These are phyloP conservation scores for Micropterix aruncella DNA, from an alignment of 2,888 invertebrate species.

Conservation along the genomic window DNA sequence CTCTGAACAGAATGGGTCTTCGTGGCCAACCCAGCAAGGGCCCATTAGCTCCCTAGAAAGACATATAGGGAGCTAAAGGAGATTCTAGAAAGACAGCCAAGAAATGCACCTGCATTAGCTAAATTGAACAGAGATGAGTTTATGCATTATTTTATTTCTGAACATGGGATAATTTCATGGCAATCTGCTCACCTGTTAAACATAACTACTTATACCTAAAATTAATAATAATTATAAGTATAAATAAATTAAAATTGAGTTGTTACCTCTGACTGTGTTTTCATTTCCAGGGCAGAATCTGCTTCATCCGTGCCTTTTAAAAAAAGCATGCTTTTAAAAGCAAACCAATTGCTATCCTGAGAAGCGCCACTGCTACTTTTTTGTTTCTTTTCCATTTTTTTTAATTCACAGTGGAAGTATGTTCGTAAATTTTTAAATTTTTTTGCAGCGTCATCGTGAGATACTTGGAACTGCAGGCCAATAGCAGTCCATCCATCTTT, in stretches of 20 bases:
- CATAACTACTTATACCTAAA: not conserved
- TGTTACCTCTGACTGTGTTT: not conserved
- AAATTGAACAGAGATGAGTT: slow-evolving; percentile 6
- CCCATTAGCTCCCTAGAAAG: too few species aligned
- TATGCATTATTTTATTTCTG: slow-evolving; percentile 6
- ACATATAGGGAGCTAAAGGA: too few species aligned
- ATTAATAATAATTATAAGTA: not conserved
- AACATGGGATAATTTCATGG: slow-evolving; percentile 5
- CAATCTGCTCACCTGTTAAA: slow-evolving; percentile 4
- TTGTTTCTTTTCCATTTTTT: not conserved
- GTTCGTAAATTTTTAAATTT: not conserved
- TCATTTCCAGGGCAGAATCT: not conserved
- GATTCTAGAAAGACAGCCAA: not conserved
- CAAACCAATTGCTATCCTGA: slow-evolving; percentile 1
- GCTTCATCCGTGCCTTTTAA: not conserved
- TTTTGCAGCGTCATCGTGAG: not conserved
- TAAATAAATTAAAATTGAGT: not conserved
- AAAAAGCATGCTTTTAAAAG: not conserved
- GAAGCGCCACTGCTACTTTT: not conserved
- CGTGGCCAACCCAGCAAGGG: too few species aligned
- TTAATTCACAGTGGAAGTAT: not conserved
- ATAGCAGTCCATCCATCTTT: too few species aligned
- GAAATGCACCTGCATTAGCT: slow-evolving; percentile 4
- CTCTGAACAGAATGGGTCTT: too few species aligned
- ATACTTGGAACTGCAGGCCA: too few species aligned